Base-by-base conservation (phyloP, 1,140 invertebrate genomes). In the Whitmania pigra region DNA sequence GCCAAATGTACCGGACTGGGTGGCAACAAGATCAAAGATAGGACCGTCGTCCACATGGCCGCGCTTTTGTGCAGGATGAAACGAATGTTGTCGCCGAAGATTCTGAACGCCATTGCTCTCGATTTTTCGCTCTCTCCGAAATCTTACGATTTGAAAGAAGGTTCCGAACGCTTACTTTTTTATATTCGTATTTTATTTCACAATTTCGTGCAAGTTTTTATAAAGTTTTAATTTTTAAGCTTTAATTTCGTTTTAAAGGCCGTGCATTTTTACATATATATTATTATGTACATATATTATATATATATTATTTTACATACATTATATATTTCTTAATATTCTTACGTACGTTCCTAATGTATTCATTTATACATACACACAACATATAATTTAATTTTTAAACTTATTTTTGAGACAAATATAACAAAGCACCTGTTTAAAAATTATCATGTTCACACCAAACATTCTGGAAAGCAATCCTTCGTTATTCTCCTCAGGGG, bases 21-120 rank as follows among this genome's bases (percentile, higher is more conserved):
- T 4, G 29, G 29, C 11, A 63, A 63, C 20, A 81, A 80, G 81
- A 66, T 78, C 27, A 80, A 84, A 73, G 84, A 87, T 74, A 80
- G 85, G 70, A 78, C 83, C 63, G 77, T 89, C n/a, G 79, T 89
- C 40, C 80, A 85, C 2, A 78, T 83, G 15, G 83, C 89, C 40
- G 83, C 87, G 78, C 85, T 87, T 75, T 88, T 88, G 75, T 88
- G 86, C 76, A 80, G 83, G 69, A 81, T 84, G 73, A 85, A 87
- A 75, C 82, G 85, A 55, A 78, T 88, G 53, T 80, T 85, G 55
- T 88, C 86, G 77, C 71, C 79, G 11, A 72, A 78, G 25, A 86
- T 90, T 74, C 78, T 89, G 27, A 81, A 87, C 71, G 82, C 81
- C 53, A 86, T 85, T 74, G 84, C 83, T 40, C 78, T 85, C 71